Base-by-base conservation (phyloP, 2,797 vertebrate species). In the Clarias pachynema region DNA sequence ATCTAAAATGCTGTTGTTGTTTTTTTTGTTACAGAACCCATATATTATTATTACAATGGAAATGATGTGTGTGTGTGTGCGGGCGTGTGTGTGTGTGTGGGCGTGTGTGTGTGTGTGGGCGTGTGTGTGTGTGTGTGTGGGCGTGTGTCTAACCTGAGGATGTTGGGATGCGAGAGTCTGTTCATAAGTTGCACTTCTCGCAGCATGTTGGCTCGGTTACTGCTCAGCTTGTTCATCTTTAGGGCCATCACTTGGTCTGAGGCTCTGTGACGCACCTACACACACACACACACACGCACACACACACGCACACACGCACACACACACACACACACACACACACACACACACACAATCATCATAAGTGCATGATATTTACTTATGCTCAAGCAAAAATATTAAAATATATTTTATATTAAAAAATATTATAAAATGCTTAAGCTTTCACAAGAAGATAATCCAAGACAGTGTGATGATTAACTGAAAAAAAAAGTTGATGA, bases 111-210 rank as follows among this genome's bases (percentile, higher is more conserved):
- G 7, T 73, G 81, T 26, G 56, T 63, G 68, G 44, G 29, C 70
- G 65, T 81, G 81, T 60, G 69, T 49, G 69, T 49, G 34, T 74
- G 69, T 66, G 57, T 10, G 15, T 40, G 34, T 20, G 26, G 8
- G 40, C 56, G 66, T 53, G 40, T 59, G 57, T 66, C 26, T 72
- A 93, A 97, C 96, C 95, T 96, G 91, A 97, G 95, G 91, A 97
- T 97, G 92, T 97, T 97, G 44, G 97, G 97, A 91, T 99, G 98
- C 22, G 95, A 98, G 49, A 99, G 97, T 65, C 97, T 96, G 93
- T 99, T 99, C 98, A 99, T 98, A 69, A 99, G 97, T 79, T 99
- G 98, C 75, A 99, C 97, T 89, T 99, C 98, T 90, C 97, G 96
- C 91, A 99, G 92, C 98, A 99, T 99, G 91, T 99, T 99, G 53